phyloP scores from a whole-genome alignment of 2,888 invertebrate genomes.

The Dicyrtoma fusca region DNA sequence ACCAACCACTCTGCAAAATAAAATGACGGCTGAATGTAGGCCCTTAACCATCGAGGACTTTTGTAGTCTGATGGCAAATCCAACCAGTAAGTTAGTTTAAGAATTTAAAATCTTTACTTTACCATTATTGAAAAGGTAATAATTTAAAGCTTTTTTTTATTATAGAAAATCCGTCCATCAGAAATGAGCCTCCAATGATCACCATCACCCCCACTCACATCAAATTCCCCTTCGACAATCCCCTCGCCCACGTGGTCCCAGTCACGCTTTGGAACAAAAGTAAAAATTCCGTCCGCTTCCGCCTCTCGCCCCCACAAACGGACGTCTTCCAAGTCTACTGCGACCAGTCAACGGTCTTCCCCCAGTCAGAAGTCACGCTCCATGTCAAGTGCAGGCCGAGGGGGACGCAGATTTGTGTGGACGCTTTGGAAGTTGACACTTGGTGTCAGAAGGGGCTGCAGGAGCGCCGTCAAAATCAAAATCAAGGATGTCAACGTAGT shows the following conservation, averaged over 20 bases:
- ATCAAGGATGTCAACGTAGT: too few relatives aligned
- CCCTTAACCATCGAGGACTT: too few relatives aligned
- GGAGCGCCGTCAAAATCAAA: too few relatives aligned
- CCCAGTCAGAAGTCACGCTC: not conserved
- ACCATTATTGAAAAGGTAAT: too few relatives aligned
- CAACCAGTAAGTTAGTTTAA: too few relatives aligned
- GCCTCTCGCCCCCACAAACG: slow-evolving; percentile 13
- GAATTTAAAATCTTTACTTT: too few relatives aligned
- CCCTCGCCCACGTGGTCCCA: not conserved
- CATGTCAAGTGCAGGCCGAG: slow-evolving; percentile 16
- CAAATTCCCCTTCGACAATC: slow-evolving; percentile 18
- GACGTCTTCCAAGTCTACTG: slow-evolving; percentile 9
- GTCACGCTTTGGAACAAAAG: slow-evolving; percentile 25
- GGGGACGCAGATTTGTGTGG: slow-evolving; percentile 7
- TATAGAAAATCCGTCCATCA: not conserved
- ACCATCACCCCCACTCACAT: slow-evolving; percentile 12
- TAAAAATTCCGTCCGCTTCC: slow-evolving; percentile 3
- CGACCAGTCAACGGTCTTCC: slow-evolving; percentile 6
- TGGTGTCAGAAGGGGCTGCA: too few relatives aligned
- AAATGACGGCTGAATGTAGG: too few relatives aligned
- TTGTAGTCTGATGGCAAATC: too few relatives aligned
- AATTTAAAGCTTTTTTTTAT: too few relatives aligned
- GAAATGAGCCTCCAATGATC: not conserved
- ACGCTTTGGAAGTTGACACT: slow-evolving; percentile 10
- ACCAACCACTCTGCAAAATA: too few relatives aligned